Base-by-base conservation (phyloP, 2,888 invertebrate species). In the Selenia dentaria region DNA sequence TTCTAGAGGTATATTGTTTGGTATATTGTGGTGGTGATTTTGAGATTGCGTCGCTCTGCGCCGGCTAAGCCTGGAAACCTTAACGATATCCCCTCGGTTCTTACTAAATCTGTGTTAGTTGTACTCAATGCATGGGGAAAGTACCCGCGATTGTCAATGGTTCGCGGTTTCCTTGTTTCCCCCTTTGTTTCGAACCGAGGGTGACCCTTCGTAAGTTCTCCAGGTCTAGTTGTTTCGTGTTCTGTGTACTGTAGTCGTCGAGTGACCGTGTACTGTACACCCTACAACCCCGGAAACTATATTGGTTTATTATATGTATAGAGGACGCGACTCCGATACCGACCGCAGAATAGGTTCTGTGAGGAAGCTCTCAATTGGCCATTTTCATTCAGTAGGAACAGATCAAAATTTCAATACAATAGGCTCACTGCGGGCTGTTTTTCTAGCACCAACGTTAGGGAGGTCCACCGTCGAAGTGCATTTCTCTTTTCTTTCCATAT, bases 371-470 rank as follows among this genome's bases (percentile, higher is more conserved):
- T 76, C 81, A 81, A 89, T 90, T 89, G 90, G 90, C 90, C 90
- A 89, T 82, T 87, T 77, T 86, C 85, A 86, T 85, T 84, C 73
- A 59, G 68, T 83, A 83, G 82, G 82, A 72, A 76, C 41, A 39
- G 41, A 46, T 44, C 83, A 84, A 91, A 91, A 91, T 91, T 78
- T 44, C 25, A 61, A 80, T 24, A 37, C 13, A 22, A 16, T 77
- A 79, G 73, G 87, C 81, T 83, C 83, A 83, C 86, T 76, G 84
- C 83, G 92, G 91, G 93, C 93, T 93, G 93, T 93, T 93, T 93
- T 93, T 93, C 93, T 93, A 93, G 93, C 93, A 93, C 93, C 88
- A 83, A 86, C 79, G 88, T 85, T 91, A 91, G 91, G 88, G 91
- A 55, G 77, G 78, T 76, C 78, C 79, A 74, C 76, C 79, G 83